Percentiles rank a stretch among this genome's conserved stretches.
Evolutionary conservation across 53 echinoderm and acorn worm genomes (phyloP).

Genomic region (Mesocentrotus franciscanus): DNA sequence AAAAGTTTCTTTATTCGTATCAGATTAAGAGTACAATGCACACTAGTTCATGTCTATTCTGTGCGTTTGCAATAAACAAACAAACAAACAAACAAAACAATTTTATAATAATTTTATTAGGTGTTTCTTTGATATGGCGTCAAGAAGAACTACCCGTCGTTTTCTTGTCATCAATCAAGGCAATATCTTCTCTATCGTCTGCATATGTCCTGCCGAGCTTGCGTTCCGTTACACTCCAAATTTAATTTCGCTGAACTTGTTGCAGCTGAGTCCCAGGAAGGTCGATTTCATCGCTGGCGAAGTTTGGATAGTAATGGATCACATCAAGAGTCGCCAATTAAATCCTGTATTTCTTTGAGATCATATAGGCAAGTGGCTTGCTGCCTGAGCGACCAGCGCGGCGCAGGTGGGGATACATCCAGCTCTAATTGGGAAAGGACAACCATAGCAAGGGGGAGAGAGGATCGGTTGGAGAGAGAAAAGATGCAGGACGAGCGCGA

Average conservation of each 20-base stretch:
- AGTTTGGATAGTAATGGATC: constrained; percentile 55
- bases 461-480: not conserved
- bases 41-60: too few relatives aligned
- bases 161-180: not conserved
- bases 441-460: not conserved
- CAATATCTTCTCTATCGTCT: not conserved
- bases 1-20: too few relatives aligned
- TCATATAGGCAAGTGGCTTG: not conserved
- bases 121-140: not conserved
- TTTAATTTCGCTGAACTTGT: constrained; percentile 55
- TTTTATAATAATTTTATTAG: not conserved
- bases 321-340: constrained; percentile 46
- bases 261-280: constrained; percentile 48
- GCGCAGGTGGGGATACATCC: constrained; percentile 17
- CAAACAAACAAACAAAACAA: not conserved
- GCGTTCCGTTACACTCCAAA: constrained; percentile 45
- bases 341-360: constrained; percentile 17
- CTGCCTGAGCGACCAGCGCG: not conserved
- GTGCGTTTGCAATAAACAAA: too few relatives aligned
- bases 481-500: not conserved
- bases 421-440: not conserved
- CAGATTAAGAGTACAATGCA: too few relatives aligned
- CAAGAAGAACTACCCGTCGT: not conserved
- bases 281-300: constrained; percentile 41
- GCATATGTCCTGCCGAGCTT: constrained; percentile 23